These are phyloP conservation scores for Tenthredo mesomela DNA, from an alignment of 2,888 invertebrate genomes.

Conservation along the genomic window DNA sequence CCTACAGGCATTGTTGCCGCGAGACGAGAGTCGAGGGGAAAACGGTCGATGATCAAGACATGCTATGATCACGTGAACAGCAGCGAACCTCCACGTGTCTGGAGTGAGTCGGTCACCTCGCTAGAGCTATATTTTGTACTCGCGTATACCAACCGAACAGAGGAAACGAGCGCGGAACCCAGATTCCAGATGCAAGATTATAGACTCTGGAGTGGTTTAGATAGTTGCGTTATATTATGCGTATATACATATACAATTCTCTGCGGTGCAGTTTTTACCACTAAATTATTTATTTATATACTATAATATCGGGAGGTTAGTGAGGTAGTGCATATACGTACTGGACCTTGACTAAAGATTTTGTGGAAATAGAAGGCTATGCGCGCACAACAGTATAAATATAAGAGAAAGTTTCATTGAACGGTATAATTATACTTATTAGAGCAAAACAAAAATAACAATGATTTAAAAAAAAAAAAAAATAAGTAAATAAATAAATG, in stretches of 20 bases:
- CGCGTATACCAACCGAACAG: background rate
- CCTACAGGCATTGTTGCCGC: background rate
- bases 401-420: background rate
- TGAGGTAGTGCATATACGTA: too few species aligned
- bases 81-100: slow-evolving; percentile 75
- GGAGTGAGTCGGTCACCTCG: slow-evolving; percentile 48
- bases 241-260: background rate
- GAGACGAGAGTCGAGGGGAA: slow-evolving; percentile 59
- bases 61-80: slow-evolving; percentile 75
- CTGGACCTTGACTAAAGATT: background rate
- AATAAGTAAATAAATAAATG: background rate
- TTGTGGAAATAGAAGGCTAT: background rate
- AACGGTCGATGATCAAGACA: slow-evolving; percentile 72
- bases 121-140: slow-evolving; percentile 25
- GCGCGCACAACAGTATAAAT: background rate
- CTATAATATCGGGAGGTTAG: too few species aligned
- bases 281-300: background rate
- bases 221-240: background rate
- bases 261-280: background rate
- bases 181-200: slow-evolving; percentile 4
- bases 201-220: background rate
- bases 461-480: background rate
- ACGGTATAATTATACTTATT: background rate
- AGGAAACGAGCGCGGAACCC: slow-evolving; percentile 28
- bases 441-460: background rate